phyloP scores from a whole-genome alignment of 1,140 invertebrate genomes.

The Caenorhabditis brenneri region DNA sequence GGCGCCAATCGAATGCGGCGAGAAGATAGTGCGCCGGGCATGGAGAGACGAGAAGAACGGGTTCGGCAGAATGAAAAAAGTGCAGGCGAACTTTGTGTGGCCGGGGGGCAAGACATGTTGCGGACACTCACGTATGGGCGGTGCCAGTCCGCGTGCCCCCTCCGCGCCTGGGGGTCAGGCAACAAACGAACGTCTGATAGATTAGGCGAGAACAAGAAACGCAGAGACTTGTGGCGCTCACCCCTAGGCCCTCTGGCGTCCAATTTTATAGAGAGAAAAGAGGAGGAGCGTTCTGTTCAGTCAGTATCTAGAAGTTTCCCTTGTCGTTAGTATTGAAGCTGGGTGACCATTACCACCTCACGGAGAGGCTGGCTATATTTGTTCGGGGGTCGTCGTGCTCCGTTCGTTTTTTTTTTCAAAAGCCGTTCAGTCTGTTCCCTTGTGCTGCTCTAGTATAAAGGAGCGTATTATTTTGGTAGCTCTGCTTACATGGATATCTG shows the following conservation, averaged over 20 bases:
- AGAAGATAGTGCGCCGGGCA: constrained; percentile 18
- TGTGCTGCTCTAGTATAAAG: not conserved
- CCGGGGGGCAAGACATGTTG: not conserved
- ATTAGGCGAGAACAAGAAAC: not conserved
- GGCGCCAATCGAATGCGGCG: not conserved
- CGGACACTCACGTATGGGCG: not conserved
- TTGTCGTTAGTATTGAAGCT: not conserved
- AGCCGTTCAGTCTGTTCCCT: not conserved
- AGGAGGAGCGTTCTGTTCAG: constrained; percentile 28
- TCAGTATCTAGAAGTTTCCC: constrained; percentile 21
- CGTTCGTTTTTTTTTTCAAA: constrained; percentile 10
- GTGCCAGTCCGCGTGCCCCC: constrained; percentile 37
- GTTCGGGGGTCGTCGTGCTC: constrained; percentile 19
- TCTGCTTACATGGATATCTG: no score
- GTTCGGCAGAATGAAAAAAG: constrained; percentile 10
- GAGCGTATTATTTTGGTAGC: not conserved
- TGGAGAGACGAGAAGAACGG: constrained; percentile 38
- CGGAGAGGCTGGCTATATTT: not conserved
- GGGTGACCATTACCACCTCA: constrained; percentile 18
- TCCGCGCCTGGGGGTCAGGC: constrained; percentile 29
- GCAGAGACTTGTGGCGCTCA: constrained; percentile 14
- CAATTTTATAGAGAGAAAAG: constrained; percentile 34
- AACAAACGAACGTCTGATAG: constrained; percentile 31
- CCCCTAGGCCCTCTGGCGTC: constrained; percentile 2
- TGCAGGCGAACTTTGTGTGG: constrained; percentile 3